phyloP scores from a whole-genome alignment of 2,888 invertebrate genomes.

The Galeopsomyia nigrocyanea region DNA sequence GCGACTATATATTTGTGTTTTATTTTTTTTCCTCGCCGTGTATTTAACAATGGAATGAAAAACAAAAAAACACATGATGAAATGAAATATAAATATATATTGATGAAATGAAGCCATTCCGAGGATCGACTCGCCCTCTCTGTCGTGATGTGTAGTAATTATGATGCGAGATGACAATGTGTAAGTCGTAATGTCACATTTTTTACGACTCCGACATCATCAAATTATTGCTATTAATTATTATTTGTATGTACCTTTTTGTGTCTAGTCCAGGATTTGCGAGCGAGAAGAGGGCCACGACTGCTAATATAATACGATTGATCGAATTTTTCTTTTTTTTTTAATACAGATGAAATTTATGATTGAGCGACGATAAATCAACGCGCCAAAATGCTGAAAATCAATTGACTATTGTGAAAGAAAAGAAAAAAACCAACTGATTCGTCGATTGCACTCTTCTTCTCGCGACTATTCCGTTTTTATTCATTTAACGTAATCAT shows the following conservation, averaged over 20 bases:
- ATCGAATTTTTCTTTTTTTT: not conserved
- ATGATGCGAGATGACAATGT: conserved; percentile 44
- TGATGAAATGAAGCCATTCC: conserved; percentile 35
- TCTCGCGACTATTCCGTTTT: conserved; percentile 41
- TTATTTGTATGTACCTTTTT: conserved; percentile 66
- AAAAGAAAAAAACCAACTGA: too few relatives aligned
- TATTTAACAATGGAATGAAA: conserved; percentile 2
- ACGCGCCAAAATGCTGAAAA: not conserved
- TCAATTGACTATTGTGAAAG: too few relatives aligned
- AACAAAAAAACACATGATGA: too few relatives aligned
- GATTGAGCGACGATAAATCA: not conserved
- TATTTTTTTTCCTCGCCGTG: not conserved
- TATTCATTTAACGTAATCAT: conserved; percentile 47
- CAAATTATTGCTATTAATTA: conserved; percentile 55
- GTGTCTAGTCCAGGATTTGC: conserved; percentile 64
- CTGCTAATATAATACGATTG: conserved; percentile 1
- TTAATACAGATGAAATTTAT: conserved; percentile 19
- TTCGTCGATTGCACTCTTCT: conserved; percentile 34
- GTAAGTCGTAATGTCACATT: conserved; percentile 37
- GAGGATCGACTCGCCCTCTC: conserved; percentile 46
- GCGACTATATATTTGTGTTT: too few relatives aligned
- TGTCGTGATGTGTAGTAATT: too few relatives aligned
- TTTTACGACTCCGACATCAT: too few relatives aligned
- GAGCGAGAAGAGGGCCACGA: conserved; percentile 48
- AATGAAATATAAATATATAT: too few relatives aligned